Evolutionary conservation across 2,113 vertebrate genomes (phyloP), one percentile per base, ranked within the genome.

Genomic region (Triplophysa tibetana): DNA sequence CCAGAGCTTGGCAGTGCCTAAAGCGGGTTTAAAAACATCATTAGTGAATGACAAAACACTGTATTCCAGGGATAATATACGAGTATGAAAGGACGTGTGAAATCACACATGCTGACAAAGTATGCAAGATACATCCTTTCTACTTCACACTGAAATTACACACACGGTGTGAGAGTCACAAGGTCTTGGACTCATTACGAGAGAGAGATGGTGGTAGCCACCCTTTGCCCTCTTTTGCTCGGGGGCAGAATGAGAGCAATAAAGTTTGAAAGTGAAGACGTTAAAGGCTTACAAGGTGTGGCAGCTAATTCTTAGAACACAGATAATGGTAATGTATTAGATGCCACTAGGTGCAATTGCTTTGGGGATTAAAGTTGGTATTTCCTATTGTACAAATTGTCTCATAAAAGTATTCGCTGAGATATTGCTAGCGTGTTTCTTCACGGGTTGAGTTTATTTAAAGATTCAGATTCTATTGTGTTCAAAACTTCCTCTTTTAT

Each of bases 401-500:
- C n/a, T 38, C 21, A 60, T 6, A 16, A 43, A 74, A 21, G n/a
- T 73, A 23, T 43, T 21, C 1, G 23, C 54, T 23, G 13, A 73
- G 11, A 52, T 63, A 48, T 63, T 24, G 23, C 38, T 26, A 24
- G 14, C 26, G 10, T 4, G 41, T 77, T 65, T 54, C 45, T 75
- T 75, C 17, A 63, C 24, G 17, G 62, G 21, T 26, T 19, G 23
- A 13, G 9, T 77, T 64, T 77, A 65, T 64, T 77, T 38, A 52
- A 65, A 77, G 45, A 50, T 77, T 50, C 62, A 8, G 26, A 3
- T 24, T 75, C 75, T 65, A 77, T 77, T 77, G 75, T 75, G 58
- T 77, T 77, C 19, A 77, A 41, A 77, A 61, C 75, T 77, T 77
- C 75, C 75, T 66, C 75, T 77, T 75, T 77, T 52, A 16, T 38